Conservation (phyloP, 2,888 invertebrate genomes). For the Aporophyla lueneburgensis region DNA sequence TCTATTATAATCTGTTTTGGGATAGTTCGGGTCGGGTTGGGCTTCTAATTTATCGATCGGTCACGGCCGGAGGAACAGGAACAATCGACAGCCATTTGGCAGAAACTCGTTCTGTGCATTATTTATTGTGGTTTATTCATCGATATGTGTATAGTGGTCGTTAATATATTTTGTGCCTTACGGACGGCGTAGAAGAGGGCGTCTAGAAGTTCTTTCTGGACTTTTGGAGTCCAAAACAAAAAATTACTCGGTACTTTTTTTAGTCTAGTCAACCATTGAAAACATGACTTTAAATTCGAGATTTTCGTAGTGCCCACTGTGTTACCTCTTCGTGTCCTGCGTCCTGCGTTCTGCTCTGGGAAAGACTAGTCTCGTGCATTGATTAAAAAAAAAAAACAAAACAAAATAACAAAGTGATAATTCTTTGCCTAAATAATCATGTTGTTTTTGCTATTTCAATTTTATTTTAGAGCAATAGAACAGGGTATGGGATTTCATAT, state of each 20-base stretch:
- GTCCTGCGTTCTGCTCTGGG: background rate
- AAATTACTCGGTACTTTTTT: background rate
- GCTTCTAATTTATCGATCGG: no score
- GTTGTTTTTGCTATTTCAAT: conserved; percentile 22
- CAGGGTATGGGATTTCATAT: conserved; percentile 19
- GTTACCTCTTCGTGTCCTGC: background rate
- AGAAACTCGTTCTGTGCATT: no score
- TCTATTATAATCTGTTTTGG: no score
- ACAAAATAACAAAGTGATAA: no score
- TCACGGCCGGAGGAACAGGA: no score
- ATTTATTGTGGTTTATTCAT: no score
- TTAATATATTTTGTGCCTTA: no score
- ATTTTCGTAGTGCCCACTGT: background rate
- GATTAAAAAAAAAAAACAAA: background rate
- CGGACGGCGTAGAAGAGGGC: no score
- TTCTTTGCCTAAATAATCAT: background rate
- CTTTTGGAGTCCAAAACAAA: background rate
- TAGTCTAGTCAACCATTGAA: background rate
- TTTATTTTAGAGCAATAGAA: conserved; percentile 28
- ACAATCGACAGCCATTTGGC: no score
- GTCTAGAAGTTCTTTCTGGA: background rate
- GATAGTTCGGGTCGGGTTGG: no score
- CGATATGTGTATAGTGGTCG: no score
- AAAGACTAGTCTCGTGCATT: background rate
- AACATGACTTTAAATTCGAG: background rate